Evolutionary conservation across 37 sponge, comb jelly and placozoan genomes (phyloP).

Genomic region (Spongia lamella): DNA sequence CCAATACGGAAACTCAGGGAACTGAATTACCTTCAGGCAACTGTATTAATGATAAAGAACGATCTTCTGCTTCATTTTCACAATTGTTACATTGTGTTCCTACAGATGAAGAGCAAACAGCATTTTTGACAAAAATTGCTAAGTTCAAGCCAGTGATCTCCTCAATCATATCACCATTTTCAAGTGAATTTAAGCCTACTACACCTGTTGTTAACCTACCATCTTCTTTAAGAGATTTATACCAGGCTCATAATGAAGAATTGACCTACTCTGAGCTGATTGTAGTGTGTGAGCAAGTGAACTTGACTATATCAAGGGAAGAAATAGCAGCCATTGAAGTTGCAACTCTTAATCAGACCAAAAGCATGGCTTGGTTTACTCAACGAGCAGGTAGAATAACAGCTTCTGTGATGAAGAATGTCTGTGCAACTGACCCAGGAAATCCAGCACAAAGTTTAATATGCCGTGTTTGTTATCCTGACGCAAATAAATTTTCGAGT

Average conservation of each 20-base stretch:
- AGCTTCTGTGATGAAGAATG: conserved; percentile 31
- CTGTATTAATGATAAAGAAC: no score
- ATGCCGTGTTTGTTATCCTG: conserved; percentile 40
- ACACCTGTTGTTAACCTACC: conserved; percentile 18
- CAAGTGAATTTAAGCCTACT: conserved; percentile 27
- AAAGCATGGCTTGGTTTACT: conserved; percentile 31
- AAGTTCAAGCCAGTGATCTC: conserved; percentile 45
- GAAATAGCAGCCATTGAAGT: no score
- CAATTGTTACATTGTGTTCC: no score
- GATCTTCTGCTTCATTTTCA: no score
- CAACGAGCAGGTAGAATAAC: conserved; percentile 49
- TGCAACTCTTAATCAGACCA: conserved; percentile 47
- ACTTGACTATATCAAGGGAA: no score
- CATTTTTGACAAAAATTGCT: background rate
- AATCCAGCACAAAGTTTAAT: conserved; percentile 39
- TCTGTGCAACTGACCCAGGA: conserved; percentile 30
- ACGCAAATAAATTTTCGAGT: conserved; percentile 15
- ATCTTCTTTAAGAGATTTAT: no score
- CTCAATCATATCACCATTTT: conserved; percentile 19
- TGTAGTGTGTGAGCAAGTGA: no score
- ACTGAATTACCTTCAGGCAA: no score
- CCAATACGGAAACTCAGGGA: no score
- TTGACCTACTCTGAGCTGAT: no score
- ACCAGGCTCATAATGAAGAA: no score
- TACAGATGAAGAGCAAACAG: no score